Evolutionary conservation across 2,888 invertebrate genomes (phyloP).

Genomic region (Merodon equestris): DNA sequence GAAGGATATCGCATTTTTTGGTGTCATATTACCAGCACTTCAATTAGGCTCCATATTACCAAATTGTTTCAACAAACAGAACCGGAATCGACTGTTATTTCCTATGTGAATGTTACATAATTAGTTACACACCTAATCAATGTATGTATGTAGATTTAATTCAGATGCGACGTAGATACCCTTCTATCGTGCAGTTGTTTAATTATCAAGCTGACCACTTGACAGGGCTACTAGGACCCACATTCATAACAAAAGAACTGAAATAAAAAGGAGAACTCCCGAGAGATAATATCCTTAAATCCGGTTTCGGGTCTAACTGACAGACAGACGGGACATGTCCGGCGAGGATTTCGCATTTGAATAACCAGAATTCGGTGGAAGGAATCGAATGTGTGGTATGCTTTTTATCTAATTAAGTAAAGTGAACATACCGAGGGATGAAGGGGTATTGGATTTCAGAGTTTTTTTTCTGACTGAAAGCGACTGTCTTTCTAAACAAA

Average conservation of each 20-base stretch:
- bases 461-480: too few species aligned
- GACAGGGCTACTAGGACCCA: constrained; percentile 37
- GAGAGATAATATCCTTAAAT: constrained; percentile 48
- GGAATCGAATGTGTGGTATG: neutral
- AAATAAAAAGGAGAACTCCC: constrained; percentile 36
- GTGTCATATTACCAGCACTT: constrained; percentile 55
- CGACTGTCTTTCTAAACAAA: too few species aligned
- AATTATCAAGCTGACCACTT: constrained; percentile 54
- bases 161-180: neutral
- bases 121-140: constrained; percentile 8
- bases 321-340: constrained; percentile 24
- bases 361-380: constrained; percentile 9
- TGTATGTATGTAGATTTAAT: constrained; percentile 1
- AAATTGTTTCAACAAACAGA: constrained; percentile 22
- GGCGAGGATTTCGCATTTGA: constrained; percentile 50
- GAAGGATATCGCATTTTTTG: neutral
- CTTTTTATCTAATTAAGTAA: constrained; percentile 1
- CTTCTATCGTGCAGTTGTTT: constrained; percentile 29
- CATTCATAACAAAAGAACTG: neutral
- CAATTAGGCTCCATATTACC: constrained; percentile 51
- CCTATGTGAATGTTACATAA: constrained; percentile 7
- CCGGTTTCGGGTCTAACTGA: constrained; percentile 17
- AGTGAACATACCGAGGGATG: neutral
- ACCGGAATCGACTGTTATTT: constrained; percentile 4
- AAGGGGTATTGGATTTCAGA: too few species aligned